Conservation (phyloP, 2,888 invertebrate genomes). For the Sminthurinus aureus region DNA sequence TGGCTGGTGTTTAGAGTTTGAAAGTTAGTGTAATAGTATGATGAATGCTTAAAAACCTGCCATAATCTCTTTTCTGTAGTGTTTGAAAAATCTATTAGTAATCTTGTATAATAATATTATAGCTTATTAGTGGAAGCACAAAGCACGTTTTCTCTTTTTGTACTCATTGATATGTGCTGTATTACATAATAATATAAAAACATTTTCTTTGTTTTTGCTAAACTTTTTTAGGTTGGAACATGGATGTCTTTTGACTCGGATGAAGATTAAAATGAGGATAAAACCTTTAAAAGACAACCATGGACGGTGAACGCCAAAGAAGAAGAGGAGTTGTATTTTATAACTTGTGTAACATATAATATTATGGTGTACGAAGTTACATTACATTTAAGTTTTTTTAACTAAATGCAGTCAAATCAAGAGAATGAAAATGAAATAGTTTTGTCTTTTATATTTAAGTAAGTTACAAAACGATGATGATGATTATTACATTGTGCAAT, state of each 20-base stretch:
- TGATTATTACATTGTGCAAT: no score
- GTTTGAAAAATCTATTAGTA: no score
- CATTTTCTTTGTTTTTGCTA: background rate
- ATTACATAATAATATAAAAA: background rate
- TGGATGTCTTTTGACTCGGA: constrained; percentile 39
- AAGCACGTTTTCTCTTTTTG: no score
- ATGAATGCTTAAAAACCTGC: no score
- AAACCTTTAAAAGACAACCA: background rate
- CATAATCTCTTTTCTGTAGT: no score
- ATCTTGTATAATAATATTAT: no score
- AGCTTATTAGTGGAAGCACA: no score
- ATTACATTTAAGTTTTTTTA: background rate
- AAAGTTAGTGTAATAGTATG: no score
- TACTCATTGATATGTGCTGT: background rate
- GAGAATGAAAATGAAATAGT: background rate
- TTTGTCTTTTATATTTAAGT: background rate
- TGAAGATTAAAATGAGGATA: background rate
- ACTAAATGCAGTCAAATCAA: background rate
- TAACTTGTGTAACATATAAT: background rate
- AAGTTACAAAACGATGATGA: no score
- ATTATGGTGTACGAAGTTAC: no score
- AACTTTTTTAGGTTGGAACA: constrained; percentile 23
- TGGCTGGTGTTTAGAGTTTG: no score
- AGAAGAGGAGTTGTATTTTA: background rate
- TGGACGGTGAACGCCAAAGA: background rate